Evolutionary conservation across 2,113 vertebrate genomes (phyloP).

Genomic region (Chaenocephalus aceratus): DNA sequence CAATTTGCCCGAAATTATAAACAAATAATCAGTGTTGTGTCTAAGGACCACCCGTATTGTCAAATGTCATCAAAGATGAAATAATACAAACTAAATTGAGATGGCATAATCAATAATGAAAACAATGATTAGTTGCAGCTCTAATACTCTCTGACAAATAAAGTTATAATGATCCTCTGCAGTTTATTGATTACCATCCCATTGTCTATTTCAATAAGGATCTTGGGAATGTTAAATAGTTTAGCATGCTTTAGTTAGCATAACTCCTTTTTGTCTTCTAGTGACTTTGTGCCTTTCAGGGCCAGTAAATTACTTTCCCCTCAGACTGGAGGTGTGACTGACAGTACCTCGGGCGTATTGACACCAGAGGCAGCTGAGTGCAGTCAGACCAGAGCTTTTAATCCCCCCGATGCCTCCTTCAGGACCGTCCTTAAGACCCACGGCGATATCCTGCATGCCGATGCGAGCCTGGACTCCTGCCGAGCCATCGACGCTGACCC

Average conservation of each 20-base stretch:
- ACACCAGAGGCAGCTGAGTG: conserved; percentile 65
- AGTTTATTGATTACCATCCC: background rate
- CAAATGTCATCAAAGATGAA: background rate
- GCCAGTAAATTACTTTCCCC: conserved; percentile 72
- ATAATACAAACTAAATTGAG: background rate
- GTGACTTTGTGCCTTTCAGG: conserved; percentile 37
- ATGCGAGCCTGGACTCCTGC: conserved; percentile 67
- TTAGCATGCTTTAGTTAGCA: background rate
- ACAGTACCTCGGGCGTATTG: conserved; percentile 67
- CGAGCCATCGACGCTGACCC: conserved; percentile 68
- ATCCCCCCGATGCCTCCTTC: conserved; percentile 71
- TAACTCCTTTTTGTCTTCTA: conserved; percentile 40
- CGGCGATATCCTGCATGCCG: conserved; percentile 71
- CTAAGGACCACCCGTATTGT: background rate
- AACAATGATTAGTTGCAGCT: background rate
- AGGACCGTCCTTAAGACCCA: conserved; percentile 70
- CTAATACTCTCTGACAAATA: background rate
- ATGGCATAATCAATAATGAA: background rate
- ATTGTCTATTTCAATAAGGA: background rate
- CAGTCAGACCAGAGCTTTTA: conserved; percentile 72
- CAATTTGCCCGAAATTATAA: background rate
- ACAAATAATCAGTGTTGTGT: background rate
- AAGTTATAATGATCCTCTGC: background rate
- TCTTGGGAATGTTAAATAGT: background rate
- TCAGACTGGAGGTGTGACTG: conserved; percentile 62